Evolutionary conservation across 2,797 vertebrate species (phyloP).

Genomic region (Eptatretus atami): DNA sequence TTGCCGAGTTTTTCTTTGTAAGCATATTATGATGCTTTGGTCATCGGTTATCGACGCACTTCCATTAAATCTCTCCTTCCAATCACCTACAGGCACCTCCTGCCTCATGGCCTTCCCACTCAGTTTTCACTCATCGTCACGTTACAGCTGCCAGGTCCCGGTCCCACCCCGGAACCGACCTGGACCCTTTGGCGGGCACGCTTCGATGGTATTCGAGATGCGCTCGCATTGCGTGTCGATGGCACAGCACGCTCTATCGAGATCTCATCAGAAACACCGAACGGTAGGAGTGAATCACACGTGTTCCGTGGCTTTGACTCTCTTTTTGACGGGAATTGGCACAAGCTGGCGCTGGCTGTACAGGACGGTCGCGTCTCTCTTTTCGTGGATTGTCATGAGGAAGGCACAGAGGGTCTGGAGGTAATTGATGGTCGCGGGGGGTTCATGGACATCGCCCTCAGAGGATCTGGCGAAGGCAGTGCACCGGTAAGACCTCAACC

Average conservation of each 20-base stretch:
- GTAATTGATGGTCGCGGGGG: not conserved
- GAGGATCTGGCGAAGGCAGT: not conserved
- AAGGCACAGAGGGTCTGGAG: conserved; percentile 9
- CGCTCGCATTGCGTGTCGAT: not conserved
- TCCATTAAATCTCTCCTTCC: not conserved
- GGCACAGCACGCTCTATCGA: not conserved
- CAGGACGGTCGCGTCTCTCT: conserved; percentile 18
- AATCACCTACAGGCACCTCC: not conserved
- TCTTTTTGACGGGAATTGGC: conserved; percentile 24
- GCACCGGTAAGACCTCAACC: conserved; percentile 15
- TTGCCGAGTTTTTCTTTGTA: no score
- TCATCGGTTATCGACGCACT: no score
- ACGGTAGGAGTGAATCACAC: not conserved
- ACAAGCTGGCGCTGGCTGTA: conserved; percentile 22
- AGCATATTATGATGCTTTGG: no score
- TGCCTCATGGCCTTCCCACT: conserved; percentile 2
- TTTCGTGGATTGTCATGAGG: conserved; percentile 21
- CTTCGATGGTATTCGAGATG: not conserved
- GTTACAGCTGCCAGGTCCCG: not conserved
- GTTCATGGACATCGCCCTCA: not conserved
- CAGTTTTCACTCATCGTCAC: conserved; percentile 2
- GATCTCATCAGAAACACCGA: not conserved
- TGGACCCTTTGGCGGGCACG: conserved; percentile 4
- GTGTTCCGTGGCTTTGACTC: conserved; percentile 15
- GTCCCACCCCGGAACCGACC: not conserved